A percentile compares a stretch with the other conserved stretches of the same genome.
phyloP scores from a whole-genome alignment of 2,113 vertebrate species.

The Cynocephalus volans region DNA sequence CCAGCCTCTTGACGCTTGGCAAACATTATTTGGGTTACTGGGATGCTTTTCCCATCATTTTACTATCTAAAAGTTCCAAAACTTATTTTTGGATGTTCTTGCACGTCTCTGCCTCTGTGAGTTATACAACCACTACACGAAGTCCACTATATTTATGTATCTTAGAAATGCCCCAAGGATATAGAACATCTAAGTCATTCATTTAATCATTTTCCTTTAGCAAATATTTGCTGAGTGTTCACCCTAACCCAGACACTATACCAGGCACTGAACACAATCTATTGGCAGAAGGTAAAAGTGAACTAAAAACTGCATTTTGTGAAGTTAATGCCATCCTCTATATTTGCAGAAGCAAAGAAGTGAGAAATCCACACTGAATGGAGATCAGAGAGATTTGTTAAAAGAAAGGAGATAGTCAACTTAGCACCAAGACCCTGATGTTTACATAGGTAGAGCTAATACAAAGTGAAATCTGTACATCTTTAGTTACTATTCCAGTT shows the following conservation, averaged over 20 bases:
- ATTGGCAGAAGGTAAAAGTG: background rate
- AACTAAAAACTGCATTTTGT: background rate
- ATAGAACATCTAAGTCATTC: background rate
- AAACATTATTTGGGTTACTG: background rate
- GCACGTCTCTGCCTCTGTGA: background rate
- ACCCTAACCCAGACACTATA: background rate
- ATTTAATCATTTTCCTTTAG: constrained; percentile 16
- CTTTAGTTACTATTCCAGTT: background rate
- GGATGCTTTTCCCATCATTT: background rate
- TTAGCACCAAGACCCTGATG: background rate
- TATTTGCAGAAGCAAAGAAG: background rate
- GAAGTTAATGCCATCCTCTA: background rate
- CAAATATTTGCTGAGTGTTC: background rate
- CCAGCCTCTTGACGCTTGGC: background rate
- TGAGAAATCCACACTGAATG: background rate
- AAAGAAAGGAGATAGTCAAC: background rate
- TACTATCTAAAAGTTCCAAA: background rate
- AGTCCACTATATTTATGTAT: background rate
- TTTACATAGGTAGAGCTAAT: background rate
- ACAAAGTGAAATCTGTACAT: background rate
- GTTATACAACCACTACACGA: background rate
- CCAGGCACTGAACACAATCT: background rate
- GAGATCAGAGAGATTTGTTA: background rate
- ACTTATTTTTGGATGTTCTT: background rate
- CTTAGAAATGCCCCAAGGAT: background rate